A percentile compares a stretch with the other conserved stretches of the same genome.
Conservation (phyloP, 2,113 vertebrate species). For the Lipotes vexillifer region DNA sequence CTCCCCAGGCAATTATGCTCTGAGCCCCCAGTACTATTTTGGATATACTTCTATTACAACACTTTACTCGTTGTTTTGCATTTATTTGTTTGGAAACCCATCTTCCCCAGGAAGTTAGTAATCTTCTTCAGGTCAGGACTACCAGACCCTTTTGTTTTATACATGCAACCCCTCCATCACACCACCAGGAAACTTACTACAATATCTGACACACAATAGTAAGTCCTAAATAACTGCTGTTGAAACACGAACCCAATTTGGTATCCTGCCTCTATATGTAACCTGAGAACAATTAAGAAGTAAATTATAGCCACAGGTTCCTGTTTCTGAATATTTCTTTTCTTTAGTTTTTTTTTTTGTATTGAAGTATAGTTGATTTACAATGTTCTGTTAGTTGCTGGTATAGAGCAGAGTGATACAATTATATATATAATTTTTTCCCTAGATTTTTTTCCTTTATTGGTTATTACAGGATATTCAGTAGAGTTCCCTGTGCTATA, state of each 20-base stretch:
- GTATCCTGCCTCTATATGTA: not conserved
- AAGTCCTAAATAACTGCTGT: not conserved
- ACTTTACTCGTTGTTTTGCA: not conserved
- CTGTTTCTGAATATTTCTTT: not conserved
- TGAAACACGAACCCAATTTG: not conserved
- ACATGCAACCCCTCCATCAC: fast-evolving
- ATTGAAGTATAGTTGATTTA: not conserved
- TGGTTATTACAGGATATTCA: not conserved
- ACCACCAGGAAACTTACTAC: not conserved
- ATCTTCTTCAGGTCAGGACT: not conserved
- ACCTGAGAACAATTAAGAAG: not conserved
- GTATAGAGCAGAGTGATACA: not conserved
- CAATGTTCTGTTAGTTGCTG: not conserved
- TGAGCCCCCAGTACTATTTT: not conserved
- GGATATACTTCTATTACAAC: not conserved
- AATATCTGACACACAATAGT: not conserved
- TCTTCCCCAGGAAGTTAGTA: not conserved
- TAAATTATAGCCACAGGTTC: not conserved
- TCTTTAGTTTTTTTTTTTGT: not conserved
- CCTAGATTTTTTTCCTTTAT: not conserved
- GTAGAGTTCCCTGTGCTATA: not conserved
- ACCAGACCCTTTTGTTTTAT: not conserved
- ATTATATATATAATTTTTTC: not conserved
- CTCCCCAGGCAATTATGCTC: not conserved
- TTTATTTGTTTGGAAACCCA: not conserved